Conservation (phyloP, 1,140 invertebrate species). For the Zeugodacus cucurbitae region DNA sequence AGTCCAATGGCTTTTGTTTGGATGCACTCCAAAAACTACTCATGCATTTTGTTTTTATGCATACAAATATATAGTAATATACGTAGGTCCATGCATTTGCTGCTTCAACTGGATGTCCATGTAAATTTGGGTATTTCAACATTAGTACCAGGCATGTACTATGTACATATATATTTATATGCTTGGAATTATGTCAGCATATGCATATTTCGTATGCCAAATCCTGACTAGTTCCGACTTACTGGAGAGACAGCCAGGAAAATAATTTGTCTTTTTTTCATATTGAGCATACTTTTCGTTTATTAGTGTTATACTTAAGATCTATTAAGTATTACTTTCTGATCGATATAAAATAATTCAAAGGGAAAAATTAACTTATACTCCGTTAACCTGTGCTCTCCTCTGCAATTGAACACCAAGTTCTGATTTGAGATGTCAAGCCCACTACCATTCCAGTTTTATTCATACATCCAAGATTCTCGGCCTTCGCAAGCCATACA, state of each 20-base stretch:
- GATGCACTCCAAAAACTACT: conserved; percentile 21
- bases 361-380: too few relatives aligned
- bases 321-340: too few relatives aligned
- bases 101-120: background rate
- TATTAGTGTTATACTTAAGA: background rate
- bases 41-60: background rate
- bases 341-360: too few relatives aligned
- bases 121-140: background rate
- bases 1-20: background rate
- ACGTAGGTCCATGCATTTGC: background rate
- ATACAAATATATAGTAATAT: background rate
- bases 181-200: background rate
- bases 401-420: too few relatives aligned
- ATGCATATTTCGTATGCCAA: background rate
- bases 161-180: background rate
- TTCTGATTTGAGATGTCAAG: too few relatives aligned
- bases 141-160: background rate
- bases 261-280: background rate
- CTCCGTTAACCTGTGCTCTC: too few relatives aligned
- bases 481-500: too few relatives aligned
- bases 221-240: background rate
- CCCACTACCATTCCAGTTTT: too few relatives aligned
- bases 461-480: too few relatives aligned
- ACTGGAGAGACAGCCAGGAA: background rate
- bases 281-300: too few relatives aligned